Base-by-base conservation (phyloP, 2,888 invertebrate species). In the Lasioglossum pauxillum region DNA sequence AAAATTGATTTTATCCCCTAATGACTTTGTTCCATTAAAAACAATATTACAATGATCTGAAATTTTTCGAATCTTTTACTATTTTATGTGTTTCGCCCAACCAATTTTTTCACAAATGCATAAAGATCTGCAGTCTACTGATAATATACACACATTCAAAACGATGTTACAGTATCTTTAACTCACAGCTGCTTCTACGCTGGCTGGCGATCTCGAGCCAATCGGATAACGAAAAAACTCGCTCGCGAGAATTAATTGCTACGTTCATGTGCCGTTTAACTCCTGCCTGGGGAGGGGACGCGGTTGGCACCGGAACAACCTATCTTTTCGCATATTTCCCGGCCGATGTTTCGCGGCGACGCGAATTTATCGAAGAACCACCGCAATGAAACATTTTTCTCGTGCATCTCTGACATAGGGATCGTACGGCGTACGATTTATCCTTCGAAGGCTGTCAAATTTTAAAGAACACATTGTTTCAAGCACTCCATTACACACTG, bases 171-270 rank as follows among this genome's bases (percentile, higher is more conserved):
- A 16, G 27, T 27, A 16, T 60, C 67, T 35, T 67, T 19, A 35
- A 67, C 19, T 35, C 38, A n/a, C 23, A 19, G 4, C 38, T 23
- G 12, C 27, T 27, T 60, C 27, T 1, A 64, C 14, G 27, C 27
- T 16, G 16, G 60, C 27, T 31, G 27, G 10, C 35, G 35, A 35
- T 67, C 23, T n/a, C 41, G 23, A 38, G 69, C 69, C 69, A 69
- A 69, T 69, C n/a, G 46, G 44, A 46, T 73, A 31, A 76, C 46
- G 44, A 75, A 87, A 89, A 89, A 87, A 80, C 84, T 82, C 84
- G 87, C 44, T 53, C 72, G 78, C 16, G 72, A 78, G 80, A 83
- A 89, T 89, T 89, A 89, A 89, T 89, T 78, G 89, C 89, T 75
- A 87, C 87, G 84, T 86, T 88, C 83, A 82, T 82, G 78, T 82